A percentile compares a stretch with the other conserved stretches of the same genome.
Evolutionary conservation across 2,888 invertebrate species (phyloP).

Genomic region (Lasioglossum marginatum): DNA sequence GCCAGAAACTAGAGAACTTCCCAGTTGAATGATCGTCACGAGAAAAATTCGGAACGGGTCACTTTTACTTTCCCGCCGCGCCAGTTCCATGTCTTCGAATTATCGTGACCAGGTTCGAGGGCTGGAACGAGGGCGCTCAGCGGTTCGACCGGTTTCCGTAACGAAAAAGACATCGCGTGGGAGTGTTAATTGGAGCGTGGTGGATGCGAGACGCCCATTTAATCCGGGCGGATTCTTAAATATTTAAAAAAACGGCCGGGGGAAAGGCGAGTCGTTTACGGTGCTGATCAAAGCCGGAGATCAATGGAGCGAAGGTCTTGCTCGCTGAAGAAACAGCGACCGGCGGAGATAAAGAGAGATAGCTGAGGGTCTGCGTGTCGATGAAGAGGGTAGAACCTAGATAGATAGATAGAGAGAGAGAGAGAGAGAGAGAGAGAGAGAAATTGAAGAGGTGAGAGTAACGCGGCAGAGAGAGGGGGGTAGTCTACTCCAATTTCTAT

Average conservation of each 20-base stretch:
- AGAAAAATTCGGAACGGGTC: too few relatives aligned
- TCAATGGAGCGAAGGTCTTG: conserved; percentile 49
- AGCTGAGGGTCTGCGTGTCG: conserved; percentile 38
- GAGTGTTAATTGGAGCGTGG: conserved; percentile 44
- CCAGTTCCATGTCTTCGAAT: neutral
- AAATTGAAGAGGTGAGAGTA: conserved; percentile 16
- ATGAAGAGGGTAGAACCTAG: conserved; percentile 20
- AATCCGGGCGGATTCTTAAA: conserved; percentile 47
- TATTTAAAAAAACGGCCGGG: conserved; percentile 35
- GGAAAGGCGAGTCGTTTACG: conserved; percentile 22
- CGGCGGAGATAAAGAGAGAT: neutral
- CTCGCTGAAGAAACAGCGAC: neutral
- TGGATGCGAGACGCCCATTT: conserved; percentile 36
- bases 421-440: conserved; percentile 1
- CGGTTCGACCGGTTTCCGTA: neutral
- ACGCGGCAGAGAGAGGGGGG: neutral
- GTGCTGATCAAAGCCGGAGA: conserved; percentile 54
- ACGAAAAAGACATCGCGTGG: neutral
- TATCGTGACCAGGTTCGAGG: neutral
- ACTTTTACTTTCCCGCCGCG: too few relatives aligned
- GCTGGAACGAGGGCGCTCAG: neutral
- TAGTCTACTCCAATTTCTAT: conserved; percentile 64
- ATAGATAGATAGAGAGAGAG: conserved; percentile 4
- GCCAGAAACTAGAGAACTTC: too few relatives aligned
- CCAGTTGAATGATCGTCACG: too few relatives aligned